Evolutionary conservation across 1,140 invertebrate genomes (phyloP).

Genomic region (Drosophila saltans): DNA sequence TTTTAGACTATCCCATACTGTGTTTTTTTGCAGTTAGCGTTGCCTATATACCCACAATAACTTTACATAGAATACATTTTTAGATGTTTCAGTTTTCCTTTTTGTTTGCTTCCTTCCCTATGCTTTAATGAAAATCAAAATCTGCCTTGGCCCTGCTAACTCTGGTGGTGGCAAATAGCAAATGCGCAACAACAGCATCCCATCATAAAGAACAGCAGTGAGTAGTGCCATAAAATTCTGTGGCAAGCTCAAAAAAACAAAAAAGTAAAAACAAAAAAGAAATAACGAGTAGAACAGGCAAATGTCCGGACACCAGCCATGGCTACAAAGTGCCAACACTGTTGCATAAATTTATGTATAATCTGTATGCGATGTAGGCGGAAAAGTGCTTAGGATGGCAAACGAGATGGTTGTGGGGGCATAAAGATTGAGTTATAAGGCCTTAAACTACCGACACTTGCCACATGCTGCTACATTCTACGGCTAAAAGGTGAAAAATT

Average conservation of each 20-base stretch:
- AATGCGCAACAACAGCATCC: slow-evolving; percentile 57
- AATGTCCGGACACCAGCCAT: slow-evolving; percentile 9
- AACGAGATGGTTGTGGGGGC: slow-evolving; percentile 12
- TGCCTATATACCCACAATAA: slow-evolving; percentile 26
- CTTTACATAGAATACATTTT: slow-evolving; percentile 30
- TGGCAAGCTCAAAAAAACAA: slow-evolving; percentile 29
- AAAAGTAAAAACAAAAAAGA: slow-evolving; percentile 11
- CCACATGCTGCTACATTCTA: slow-evolving; percentile 14
- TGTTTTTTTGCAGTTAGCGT: not conserved
- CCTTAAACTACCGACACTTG: slow-evolving; percentile 62
- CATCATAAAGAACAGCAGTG: slow-evolving; percentile 68
- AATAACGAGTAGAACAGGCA: not conserved
- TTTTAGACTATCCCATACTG: not conserved
- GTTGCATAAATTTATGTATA: slow-evolving; percentile 80
- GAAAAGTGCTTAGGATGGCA: slow-evolving; percentile 5
- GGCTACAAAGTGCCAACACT: slow-evolving; percentile 65
- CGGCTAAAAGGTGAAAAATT: slow-evolving; percentile 18
- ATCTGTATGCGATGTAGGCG: slow-evolving; percentile 46
- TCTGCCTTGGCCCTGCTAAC: not conserved
- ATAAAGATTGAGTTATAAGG: slow-evolving; percentile 71
- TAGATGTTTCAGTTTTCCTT: slow-evolving; percentile 17
- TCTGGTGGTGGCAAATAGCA: slow-evolving; percentile 35
- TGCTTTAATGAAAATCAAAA: slow-evolving; percentile 74
- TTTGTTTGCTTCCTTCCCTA: not conserved
- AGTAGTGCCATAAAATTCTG: slow-evolving; percentile 56